Percentiles rank a stretch among this genome's conserved stretches.
Evolutionary conservation across 2,888 invertebrate species (phyloP).

Genomic region (Oligia latruncula): DNA sequence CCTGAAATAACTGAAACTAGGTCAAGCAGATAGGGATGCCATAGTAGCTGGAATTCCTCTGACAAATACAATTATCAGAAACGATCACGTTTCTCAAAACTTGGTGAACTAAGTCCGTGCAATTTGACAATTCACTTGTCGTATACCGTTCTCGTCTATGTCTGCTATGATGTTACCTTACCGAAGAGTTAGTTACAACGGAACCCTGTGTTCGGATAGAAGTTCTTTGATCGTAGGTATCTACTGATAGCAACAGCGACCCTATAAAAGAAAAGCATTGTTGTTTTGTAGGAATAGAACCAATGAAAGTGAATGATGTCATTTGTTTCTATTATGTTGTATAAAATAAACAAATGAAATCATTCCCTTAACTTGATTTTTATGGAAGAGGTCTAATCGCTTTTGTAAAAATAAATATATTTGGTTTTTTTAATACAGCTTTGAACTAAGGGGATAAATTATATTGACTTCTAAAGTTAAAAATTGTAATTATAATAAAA

Average conservation of each 20-base stretch:
- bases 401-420: not conserved
- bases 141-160: conserved; percentile 55
- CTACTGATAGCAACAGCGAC: not conserved
- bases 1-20: conserved; percentile 3
- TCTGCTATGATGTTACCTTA: conserved; percentile 40
- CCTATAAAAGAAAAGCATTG: not conserved
- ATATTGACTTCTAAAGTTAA: not conserved
- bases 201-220: conserved; percentile 12
- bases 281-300: conserved; percentile 19
- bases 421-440: not conserved
- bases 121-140: conserved; percentile 72
- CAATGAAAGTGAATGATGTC: not conserved
- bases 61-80: conserved; percentile 64
- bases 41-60: conserved; percentile 39
- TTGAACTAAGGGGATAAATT: not conserved
- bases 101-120: conserved; percentile 71
- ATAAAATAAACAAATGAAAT: no score
- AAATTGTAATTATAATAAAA: not conserved
- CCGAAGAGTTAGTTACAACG: conserved; percentile 30
- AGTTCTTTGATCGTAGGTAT: not conserved
- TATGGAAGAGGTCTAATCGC: not conserved
- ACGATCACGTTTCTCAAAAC: conserved; percentile 70
- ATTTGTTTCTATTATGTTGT: not conserved
- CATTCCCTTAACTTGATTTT: not conserved
- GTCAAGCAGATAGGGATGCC: not conserved